Conservation (phyloP, 2,888 invertebrate species). For the Pseudolycoriella hygida region DNA sequence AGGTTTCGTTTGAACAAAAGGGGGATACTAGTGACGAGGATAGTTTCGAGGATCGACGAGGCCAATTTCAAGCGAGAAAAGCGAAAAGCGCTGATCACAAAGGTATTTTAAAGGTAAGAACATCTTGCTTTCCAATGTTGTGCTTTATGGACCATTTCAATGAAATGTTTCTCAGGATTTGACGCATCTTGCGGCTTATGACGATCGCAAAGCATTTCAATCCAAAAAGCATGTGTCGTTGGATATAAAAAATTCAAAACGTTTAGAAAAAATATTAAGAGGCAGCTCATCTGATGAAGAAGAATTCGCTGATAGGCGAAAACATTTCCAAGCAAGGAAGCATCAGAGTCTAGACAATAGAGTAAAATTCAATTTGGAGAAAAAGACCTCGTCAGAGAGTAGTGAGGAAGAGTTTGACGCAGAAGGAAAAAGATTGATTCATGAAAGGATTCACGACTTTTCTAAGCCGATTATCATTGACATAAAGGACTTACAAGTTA, state of each 20-base stretch:
- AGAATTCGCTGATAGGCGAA: slow-evolving; percentile 26
- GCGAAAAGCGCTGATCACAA: slow-evolving; percentile 27
- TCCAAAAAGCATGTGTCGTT: slow-evolving; percentile 29
- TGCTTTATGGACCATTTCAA: neutral
- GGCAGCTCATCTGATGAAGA: slow-evolving; percentile 22
- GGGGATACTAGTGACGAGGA: slow-evolving; percentile 26
- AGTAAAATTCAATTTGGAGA: slow-evolving; percentile 28
- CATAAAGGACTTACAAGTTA: slow-evolving; percentile 23
- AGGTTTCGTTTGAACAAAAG: slow-evolving; percentile 23
- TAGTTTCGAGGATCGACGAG: slow-evolving; percentile 26
- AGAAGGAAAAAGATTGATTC: slow-evolving; percentile 26
- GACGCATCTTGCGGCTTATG: slow-evolving; percentile 24
- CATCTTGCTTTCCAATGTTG: too few relatives aligned
- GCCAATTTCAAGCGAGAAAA: slow-evolving; percentile 27
- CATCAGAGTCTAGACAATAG: slow-evolving; percentile 30
- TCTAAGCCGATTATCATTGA: slow-evolving; percentile 30
- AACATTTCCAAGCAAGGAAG: slow-evolving; percentile 28
- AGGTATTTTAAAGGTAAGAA: slow-evolving; percentile 24
- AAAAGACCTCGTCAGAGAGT: slow-evolving; percentile 22
- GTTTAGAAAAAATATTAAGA: slow-evolving; percentile 26
- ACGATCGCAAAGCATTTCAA: slow-evolving; percentile 25
- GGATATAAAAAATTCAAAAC: slow-evolving; percentile 26
- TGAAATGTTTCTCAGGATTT: slow-evolving; percentile 17
- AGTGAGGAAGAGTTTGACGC: slow-evolving; percentile 25
- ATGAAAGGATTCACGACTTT: slow-evolving; percentile 25